Evolutionary conservation across 2,888 invertebrate species (phyloP), one percentile per base, ranked within the genome.

Genomic region (Hydrotaea diabolus): DNA sequence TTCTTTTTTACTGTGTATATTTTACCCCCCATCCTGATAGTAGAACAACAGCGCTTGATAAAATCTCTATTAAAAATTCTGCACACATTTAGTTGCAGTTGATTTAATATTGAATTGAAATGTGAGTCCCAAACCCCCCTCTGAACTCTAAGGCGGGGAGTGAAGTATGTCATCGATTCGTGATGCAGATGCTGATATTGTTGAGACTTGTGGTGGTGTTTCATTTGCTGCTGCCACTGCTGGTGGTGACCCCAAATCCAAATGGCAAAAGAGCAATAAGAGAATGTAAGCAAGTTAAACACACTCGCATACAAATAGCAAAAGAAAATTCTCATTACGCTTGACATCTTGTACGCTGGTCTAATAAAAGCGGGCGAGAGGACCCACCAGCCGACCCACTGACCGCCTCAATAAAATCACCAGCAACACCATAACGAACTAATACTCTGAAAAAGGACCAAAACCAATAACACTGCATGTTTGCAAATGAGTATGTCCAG

Each of bases 231-330:
- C 23, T 15, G 66, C 23, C 23, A 43, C n/a, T 19, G 23, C 21
- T 17, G 31, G 62, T 69, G 71, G n/a, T 53, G 82, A 75, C 75
- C 82, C 53, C 76, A 72, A 83, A 64, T 43, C 31, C 59, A 69
- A 49, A 3, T 43, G 39, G 49, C 1, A 43, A 11, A 26, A 43
- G 15, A 36, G 62, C 46, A 75, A 72, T 79, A 76, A 39, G 64
- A 79, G 72, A 79, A 72, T 78, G 71, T 79, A 72, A 73, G 72
- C 72, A 79, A 73, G 66, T 72, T 64, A 46, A 71, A 82, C 21
- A 21, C 3, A 39, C n/a, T n/a, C n/a, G n/a, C n/a, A n/a, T n/a
- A 13, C 3, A 39, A 39, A 39, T 11, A 39, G 9, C 39, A 39
- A 11, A 13, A 39, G 8, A 39, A 39, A 39, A 49, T 77, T 73